These are phyloP conservation scores for Parapsyche elsis DNA, from an alignment of 1,140 invertebrate species.

Conservation along the genomic window DNA sequence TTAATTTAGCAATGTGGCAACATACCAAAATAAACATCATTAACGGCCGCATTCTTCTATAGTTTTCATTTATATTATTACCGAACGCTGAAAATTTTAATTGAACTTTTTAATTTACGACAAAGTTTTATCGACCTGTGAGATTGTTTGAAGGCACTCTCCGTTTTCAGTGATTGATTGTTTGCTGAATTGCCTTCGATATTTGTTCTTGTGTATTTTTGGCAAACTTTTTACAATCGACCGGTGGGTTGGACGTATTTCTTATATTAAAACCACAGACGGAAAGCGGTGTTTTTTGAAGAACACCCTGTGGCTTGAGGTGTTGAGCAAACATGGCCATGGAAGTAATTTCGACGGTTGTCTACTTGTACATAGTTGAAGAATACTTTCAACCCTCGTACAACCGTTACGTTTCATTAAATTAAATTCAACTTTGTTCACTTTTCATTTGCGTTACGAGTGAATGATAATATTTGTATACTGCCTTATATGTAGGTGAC, in stretches of 20 bases:
- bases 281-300: constrained; percentile 16
- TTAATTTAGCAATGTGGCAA: neutral
- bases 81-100: too few relatives aligned
- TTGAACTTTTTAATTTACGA: too few relatives aligned
- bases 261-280: neutral
- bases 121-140: too few relatives aligned
- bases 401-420: neutral
- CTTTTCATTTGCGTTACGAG: neutral
- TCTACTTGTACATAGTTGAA: neutral
- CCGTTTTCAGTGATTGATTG: neutral
- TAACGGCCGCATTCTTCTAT: neutral
- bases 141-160: too few relatives aligned
- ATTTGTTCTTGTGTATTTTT: neutral
- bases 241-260: neutral
- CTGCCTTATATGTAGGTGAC: too few relatives aligned
- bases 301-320: constrained; percentile 17
- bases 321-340: constrained; percentile 29
- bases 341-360: constrained; percentile 35
- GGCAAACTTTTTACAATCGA: neutral
- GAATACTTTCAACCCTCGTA: neutral
- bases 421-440: neutral
- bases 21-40: constrained; percentile 6
- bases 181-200: neutral
- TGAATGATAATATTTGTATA: neutral
- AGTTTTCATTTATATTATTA: too few relatives aligned